Evolutionary conservation across 2,888 invertebrate species (phyloP).

Genomic region (Cremastinae sp.): DNA sequence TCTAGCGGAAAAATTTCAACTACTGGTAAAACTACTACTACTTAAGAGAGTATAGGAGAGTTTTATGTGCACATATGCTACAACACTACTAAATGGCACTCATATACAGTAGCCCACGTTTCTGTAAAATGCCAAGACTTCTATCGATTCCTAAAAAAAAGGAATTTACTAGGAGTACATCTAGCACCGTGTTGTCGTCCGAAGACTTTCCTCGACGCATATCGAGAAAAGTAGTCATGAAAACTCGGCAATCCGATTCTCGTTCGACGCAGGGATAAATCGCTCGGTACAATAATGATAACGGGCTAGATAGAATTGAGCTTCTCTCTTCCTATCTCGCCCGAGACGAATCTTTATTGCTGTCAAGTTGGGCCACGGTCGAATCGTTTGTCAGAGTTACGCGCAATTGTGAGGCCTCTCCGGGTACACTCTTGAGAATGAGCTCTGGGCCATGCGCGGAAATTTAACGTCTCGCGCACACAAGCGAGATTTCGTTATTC

Average conservation of each 20-base stretch:
- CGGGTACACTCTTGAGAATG: conserved; percentile 53
- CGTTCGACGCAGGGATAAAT: not conserved
- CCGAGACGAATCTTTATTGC: conserved; percentile 76
- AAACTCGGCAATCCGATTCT: not conserved
- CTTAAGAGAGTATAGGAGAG: too few species aligned
- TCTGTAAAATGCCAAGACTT: too few species aligned
- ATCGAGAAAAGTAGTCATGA: too few species aligned
- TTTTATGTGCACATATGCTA: too few species aligned
- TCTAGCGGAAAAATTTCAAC: too few species aligned
- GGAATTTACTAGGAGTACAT: too few species aligned
- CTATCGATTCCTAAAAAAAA: too few species aligned
- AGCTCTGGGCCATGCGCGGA: conserved; percentile 55
- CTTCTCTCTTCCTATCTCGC: conserved; percentile 35
- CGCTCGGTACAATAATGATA: conserved; percentile 32
- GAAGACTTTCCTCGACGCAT: too few species aligned
- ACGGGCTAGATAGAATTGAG: conserved; percentile 22
- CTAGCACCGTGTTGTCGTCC: too few species aligned
- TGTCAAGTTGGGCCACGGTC: conserved; percentile 79
- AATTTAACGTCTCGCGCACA: conserved; percentile 42
- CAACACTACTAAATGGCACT: too few species aligned
- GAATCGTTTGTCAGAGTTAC: conserved; percentile 78
- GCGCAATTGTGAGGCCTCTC: conserved; percentile 68
- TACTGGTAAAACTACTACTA: too few species aligned
- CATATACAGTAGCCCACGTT: too few species aligned
- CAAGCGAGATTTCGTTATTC: not conserved